Evolutionary conservation across 2,888 invertebrate genomes (phyloP), one percentile per base, ranked within the genome.

Genomic region (Dorcus parallelipipedus): DNA sequence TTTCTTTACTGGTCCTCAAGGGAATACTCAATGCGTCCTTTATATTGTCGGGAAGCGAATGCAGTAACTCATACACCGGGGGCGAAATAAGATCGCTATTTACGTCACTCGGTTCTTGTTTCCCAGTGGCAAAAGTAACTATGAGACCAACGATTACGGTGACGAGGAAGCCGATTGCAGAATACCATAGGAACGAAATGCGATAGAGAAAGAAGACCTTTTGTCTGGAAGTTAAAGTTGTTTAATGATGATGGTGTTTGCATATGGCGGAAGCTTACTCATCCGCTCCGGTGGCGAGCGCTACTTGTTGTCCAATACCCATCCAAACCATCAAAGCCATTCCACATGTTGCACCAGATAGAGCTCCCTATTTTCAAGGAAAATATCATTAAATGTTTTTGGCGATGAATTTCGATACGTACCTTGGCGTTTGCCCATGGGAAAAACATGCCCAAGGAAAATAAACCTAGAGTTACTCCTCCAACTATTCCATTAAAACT

Each of bases 181-280:
- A 91, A 78, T 94, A 95, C 94, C 95, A 95, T 72, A 95, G 84
- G 75, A 95, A 95, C 38, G 92, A 92, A 54, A 93, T 79, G n/a
- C 86, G 83, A 74, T 89, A 93, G 58, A 93, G 59, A 53, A 76
- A 65, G 55, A 76, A 75, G 43, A 73, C 68, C 14, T 42, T 2
- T 50, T 54, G 52, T 10, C 20, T 14, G 7, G 6, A 42, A 14
- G 14, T 42, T 17, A 6, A 7, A 14, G 14, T 42, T 42, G 9
- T 14, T 42, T 7, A 42, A 42, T 42, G 14, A 42, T 5, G 10
- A 7, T 5, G 10, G 7, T 42, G 6, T 17, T 42, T 3, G 42
- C 7, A 5, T 42, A 5, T 17, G 42, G 23, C 10, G 50, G 6
- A 33, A 40, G 54, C 54, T 53, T 56, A 58, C 51, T 52, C 55